Conservation (phyloP, 2,888 invertebrate species). For the Noctua janthe region DNA sequence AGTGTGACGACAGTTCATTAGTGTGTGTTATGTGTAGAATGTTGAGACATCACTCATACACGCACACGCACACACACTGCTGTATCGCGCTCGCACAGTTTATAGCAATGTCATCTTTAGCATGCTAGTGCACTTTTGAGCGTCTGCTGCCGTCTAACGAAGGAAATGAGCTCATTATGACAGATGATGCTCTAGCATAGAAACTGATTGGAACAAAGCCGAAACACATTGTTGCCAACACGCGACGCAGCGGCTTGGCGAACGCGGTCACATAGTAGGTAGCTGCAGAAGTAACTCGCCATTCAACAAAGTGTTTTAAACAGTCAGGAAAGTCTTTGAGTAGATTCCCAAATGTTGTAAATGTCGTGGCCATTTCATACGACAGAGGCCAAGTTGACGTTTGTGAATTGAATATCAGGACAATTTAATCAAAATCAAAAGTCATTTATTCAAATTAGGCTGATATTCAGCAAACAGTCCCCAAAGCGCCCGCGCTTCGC, state of each 20-base stretch:
- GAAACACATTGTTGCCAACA: not conserved
- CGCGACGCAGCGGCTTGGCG: not conserved
- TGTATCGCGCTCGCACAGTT: too few relatives aligned
- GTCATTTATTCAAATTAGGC: not conserved
- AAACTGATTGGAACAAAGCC: slow-evolving; percentile 10
- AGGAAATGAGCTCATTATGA: slow-evolving; percentile 13
- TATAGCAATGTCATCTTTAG: too few relatives aligned
- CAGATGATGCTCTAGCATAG: not conserved
- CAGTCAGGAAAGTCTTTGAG: not conserved
- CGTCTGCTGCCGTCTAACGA: not conserved
- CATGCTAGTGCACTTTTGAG: too few relatives aligned
- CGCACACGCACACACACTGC: too few relatives aligned
- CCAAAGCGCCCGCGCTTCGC: too few relatives aligned
- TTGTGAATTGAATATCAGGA: not conserved
- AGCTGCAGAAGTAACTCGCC: not conserved
- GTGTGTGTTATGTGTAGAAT: too few relatives aligned
- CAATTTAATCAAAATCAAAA: not conserved
- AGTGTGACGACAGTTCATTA: too few relatives aligned
- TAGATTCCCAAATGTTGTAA: not conserved
- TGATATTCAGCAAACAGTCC: not conserved
- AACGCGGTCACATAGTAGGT: not conserved
- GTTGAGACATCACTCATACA: too few relatives aligned
- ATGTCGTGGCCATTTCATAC: not conserved
- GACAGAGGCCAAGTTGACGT: not conserved
- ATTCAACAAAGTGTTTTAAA: not conserved